Base-by-base conservation (phyloP, 2,797 vertebrate genomes). In the Eidolon dupreanum region DNA sequence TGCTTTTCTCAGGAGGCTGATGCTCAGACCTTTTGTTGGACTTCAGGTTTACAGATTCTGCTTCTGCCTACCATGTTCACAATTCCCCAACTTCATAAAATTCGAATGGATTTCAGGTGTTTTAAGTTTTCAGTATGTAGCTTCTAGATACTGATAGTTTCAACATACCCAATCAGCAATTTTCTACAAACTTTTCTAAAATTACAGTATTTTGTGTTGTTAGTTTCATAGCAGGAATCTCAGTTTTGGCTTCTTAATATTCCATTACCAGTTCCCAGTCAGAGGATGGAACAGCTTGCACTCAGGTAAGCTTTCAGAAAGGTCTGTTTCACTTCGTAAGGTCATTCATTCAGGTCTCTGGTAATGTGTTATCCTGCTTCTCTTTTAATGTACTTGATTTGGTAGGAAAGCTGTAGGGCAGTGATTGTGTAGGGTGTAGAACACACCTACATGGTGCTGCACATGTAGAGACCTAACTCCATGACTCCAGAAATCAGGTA, bases 211-310 rank as follows among this genome's bases (percentile, higher is more conserved):
- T 97, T 96, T 96, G 92, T 96, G 92, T 61, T 92, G 96, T 98
- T 98, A 97, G 96, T 97, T 96, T 97, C 97, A 96, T 97, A 96
- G 97, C 97, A 95, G 97, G 97, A 91, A 95, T 91, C 97, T 97
- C 96, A 28, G 85, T 77, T 96, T 96, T 73, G 88, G 86, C 97
- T 97, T 96, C 86, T 97, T 97, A 97, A 97, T 97, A 97, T 97
- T 97, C 97, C 97, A 97, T 98, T 98, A 97, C 95, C 97, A 89
- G 94, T 90, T 97, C 55, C 83, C 90, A 87, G 94, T 63, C 86
- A 93, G 94, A 92, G 78, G 65, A 70, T 77, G 55, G 88, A 97
- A 96, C 94, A 97, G 97, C 95, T 96, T 91, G 95, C 91, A 57
- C 88, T 95, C 96, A 79, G 95, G 90, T 93, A 68, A 55, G 97